Evolutionary conservation across 2,113 vertebrate genomes (phyloP), one percentile per base, ranked within the genome.

Genomic region (Monopterus albus): DNA sequence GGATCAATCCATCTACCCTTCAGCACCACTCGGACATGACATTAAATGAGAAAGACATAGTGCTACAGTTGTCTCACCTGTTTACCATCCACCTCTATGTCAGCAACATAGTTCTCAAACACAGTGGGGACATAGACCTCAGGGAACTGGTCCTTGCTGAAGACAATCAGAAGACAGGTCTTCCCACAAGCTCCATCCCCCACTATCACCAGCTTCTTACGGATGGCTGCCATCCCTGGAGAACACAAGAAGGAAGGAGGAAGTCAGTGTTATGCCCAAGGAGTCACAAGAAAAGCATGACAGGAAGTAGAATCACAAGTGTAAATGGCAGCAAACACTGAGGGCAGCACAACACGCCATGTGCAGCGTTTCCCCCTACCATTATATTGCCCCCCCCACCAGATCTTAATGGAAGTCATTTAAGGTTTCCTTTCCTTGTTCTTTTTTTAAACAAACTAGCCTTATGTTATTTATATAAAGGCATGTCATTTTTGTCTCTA

Each of bases 111-210:
- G 89, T 99, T 99, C 92, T 99, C 98, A 70, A 99, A 99, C 86
- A 99, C 98, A 0, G 98, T 99, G 76, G 97, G 98, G 47, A 99
- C 98, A 29, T 99, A 99, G 14, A 99, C 98, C 79, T 99, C 98
- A 14, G 98, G 97, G 84, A 99, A 99, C 91, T 99, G 97, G 90
- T 99, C 98, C 93, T 99, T 99, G 92, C 98, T 99, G 92, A 99
- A 99, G 75, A 99, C 97, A 18, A 99, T 99, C 75, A 99, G 94
- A 86, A 99, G 95, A 87, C 98, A 99, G 56, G 98, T 99, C 93
- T 99, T 99, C 20, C 98, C 98, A 88, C 98, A 99, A 23, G 98
- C 98, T 89, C 98, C 98, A 92, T 99, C 98, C 43, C 98, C 98
- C 38, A 99, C 98, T 75, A 99, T 99, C 83, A 99, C 98, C 91